Conservation (phyloP, 2,797 vertebrate genomes). For the Martes flavigula region DNA sequence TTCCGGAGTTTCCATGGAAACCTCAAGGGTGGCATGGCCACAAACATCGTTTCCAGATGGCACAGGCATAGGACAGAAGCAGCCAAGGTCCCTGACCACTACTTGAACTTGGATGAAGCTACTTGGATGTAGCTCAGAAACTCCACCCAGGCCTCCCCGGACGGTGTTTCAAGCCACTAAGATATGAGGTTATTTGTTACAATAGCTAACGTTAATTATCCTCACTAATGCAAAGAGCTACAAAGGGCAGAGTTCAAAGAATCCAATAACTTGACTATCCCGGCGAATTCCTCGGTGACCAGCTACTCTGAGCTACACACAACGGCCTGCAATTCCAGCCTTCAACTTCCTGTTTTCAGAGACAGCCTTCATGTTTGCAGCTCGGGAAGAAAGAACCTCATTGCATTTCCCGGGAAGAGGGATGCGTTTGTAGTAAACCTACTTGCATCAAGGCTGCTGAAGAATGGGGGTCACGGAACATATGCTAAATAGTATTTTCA, state of each 20-base stretch:
- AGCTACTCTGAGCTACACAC: neutral
- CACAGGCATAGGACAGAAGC: neutral
- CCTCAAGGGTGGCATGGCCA: constrained; percentile 34
- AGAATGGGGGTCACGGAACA: neutral
- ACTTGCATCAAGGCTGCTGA: neutral
- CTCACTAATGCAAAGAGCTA: neutral
- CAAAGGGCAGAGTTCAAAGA: neutral
- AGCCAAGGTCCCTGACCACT: neutral
- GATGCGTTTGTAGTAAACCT: too few relatives aligned
- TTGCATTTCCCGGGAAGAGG: neutral
- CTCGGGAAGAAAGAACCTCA: neutral
- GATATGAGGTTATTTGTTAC: neutral
- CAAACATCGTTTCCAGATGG: constrained; percentile 18
- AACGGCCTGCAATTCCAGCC: neutral
- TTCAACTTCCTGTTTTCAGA: neutral
- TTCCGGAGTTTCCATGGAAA: constrained; percentile 57
- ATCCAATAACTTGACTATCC: neutral
- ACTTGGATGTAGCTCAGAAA: neutral
- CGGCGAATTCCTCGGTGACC: neutral
- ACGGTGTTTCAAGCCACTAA: neutral
- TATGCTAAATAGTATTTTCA: neutral
- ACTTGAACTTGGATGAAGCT: neutral
- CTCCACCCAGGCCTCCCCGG: neutral
- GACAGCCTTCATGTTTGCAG: neutral
- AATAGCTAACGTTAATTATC: neutral